Evolutionary conservation across 2,888 invertebrate genomes (phyloP).

Genomic region (Andrena marginata): DNA sequence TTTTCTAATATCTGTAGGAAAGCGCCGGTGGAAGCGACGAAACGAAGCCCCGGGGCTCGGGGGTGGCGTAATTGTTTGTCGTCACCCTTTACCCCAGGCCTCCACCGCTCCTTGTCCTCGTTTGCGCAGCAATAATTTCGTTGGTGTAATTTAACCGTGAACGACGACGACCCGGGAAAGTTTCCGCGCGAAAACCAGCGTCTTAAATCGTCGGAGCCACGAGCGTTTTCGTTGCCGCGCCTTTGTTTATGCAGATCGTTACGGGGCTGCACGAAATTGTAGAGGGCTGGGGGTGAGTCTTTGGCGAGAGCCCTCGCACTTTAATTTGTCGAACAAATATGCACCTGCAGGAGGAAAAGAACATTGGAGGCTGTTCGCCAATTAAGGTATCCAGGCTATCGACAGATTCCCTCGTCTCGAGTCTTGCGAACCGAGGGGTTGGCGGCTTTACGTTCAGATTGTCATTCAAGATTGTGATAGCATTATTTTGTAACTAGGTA

Average conservation of each 20-base stretch:
- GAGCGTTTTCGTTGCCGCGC: not conserved
- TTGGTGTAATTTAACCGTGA: constrained; percentile 37
- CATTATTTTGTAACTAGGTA: no score
- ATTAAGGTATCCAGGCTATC: no score
- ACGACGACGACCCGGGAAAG: constrained; percentile 21
- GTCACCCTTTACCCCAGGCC: not conserved
- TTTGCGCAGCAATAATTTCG: constrained; percentile 36
- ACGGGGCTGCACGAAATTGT: not conserved
- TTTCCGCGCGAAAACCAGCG: constrained; percentile 5
- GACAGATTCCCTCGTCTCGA: no score
- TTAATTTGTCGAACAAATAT: not conserved
- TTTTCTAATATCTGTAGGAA: constrained; percentile 15
- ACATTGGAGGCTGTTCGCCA: not conserved
- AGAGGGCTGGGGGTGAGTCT: no score
- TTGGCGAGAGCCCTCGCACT: not conserved
- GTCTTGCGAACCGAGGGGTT: no score
- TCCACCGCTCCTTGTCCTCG: constrained; percentile 16
- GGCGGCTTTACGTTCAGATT: no score
- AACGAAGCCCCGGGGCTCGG: not conserved
- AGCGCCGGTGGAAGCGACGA: not conserved
- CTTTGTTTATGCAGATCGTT: constrained; percentile 13
- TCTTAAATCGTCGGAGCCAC: not conserved
- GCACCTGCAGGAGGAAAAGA: not conserved
- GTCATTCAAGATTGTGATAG: no score
- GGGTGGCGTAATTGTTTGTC: constrained; percentile 42